phyloP scores from a whole-genome alignment of 2,888 invertebrate genomes.

The Mesodorylaimus sp. region DNA sequence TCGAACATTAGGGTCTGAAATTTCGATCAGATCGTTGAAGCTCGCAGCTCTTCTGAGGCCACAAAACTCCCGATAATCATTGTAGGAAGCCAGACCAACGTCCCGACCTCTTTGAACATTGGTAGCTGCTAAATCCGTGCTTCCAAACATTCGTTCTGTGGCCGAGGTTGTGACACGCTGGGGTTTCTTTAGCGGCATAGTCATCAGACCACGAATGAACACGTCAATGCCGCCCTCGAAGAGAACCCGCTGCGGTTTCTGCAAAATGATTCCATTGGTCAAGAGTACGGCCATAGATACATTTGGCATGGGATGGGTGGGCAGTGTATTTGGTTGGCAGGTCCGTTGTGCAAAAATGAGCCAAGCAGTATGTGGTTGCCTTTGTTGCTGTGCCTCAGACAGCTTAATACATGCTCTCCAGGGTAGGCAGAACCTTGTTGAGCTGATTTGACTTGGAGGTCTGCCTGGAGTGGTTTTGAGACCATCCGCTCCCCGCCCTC shows the following conservation, averaged over 20 bases:
- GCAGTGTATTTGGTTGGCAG: too few species aligned
- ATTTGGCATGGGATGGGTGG: too few species aligned
- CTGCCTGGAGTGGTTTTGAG: too few species aligned
- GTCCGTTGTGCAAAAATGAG: too few species aligned
- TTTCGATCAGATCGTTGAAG: conserved; percentile 54
- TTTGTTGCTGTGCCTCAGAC: too few species aligned
- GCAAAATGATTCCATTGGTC: too few species aligned
- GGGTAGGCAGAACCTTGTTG: too few species aligned
- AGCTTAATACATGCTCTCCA: too few species aligned
- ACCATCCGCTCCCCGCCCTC: too few species aligned
- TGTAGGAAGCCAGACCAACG: conserved; percentile 67
- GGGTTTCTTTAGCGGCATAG: conserved; percentile 54
- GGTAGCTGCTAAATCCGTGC: conserved; percentile 68
- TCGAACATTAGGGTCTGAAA: conserved; percentile 47
- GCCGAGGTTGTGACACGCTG: conserved; percentile 47
- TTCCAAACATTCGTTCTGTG: conserved; percentile 71
- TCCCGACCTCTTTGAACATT: conserved; percentile 76
- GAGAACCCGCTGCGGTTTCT: conserved; percentile 80
- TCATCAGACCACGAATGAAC: conserved; percentile 68
- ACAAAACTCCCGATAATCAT: conserved; percentile 66
- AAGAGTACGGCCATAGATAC: too few species aligned
- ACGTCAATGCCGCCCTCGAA: conserved; percentile 95
- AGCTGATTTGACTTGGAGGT: too few species aligned
- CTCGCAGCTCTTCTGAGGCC: conserved; percentile 44
- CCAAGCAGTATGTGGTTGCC: too few species aligned